These are phyloP conservation scores for Miichthys miiuy DNA, from an alignment of 2,797 vertebrate species.

Conservation along the genomic window DNA sequence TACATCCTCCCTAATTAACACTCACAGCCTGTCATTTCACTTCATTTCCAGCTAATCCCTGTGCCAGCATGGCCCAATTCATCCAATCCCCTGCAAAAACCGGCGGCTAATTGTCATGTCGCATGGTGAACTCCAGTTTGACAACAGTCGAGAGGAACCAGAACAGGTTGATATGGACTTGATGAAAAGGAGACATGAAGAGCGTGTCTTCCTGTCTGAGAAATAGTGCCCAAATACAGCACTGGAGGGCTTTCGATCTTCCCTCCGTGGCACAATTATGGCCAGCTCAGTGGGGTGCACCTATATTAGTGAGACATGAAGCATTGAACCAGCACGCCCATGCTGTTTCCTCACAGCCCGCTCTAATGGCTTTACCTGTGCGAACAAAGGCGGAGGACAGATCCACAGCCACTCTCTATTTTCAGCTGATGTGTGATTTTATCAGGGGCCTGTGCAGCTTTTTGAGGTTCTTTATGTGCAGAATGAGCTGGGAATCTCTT, in stretches of 20 bases:
- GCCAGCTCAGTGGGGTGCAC: slow-evolving; percentile 50
- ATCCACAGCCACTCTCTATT: slow-evolving; percentile 40
- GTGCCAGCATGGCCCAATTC: slow-evolving; percentile 31
- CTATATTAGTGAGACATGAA: slow-evolving; percentile 66
- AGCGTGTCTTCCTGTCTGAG: slow-evolving; percentile 49
- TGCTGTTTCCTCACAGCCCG: slow-evolving; percentile 64
- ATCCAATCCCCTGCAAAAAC: slow-evolving; percentile 46
- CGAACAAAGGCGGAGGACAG: slow-evolving; percentile 69
- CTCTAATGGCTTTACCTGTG: slow-evolving; percentile 67
- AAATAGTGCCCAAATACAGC: slow-evolving; percentile 42
- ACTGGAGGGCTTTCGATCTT: slow-evolving; percentile 48
- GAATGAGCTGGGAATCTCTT: slow-evolving; percentile 56
- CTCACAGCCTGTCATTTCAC: slow-evolving; percentile 63
- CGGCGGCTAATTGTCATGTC: slow-evolving; percentile 24
- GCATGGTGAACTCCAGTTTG: slow-evolving; percentile 25
- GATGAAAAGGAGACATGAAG: slow-evolving; percentile 27
- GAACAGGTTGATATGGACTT: background rate
- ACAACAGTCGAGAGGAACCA: slow-evolving; percentile 27
- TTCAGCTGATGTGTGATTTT: slow-evolving; percentile 55
- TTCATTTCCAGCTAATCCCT: slow-evolving; percentile 58
- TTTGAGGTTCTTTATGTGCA: slow-evolving; percentile 35
- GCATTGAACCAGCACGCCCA: slow-evolving; percentile 54
- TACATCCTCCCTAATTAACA: slow-evolving; percentile 64
- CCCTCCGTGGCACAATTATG: slow-evolving; percentile 67
- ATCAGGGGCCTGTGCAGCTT: slow-evolving; percentile 40